These are phyloP conservation scores for Cantharis nigra DNA, from an alignment of 2,888 invertebrate genomes.

Conservation along the genomic window DNA sequence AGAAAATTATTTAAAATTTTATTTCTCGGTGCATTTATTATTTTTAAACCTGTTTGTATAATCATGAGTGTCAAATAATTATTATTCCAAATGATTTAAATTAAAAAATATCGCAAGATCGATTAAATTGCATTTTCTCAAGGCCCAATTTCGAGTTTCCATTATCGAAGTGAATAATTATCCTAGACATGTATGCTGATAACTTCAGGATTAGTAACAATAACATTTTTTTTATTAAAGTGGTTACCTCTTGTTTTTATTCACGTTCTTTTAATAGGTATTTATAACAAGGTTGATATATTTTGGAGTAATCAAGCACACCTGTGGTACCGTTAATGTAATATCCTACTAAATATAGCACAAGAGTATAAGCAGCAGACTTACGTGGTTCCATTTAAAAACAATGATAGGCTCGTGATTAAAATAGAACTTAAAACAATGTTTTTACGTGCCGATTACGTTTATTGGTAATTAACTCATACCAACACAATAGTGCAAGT, in stretches of 20 bases:
- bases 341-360: conserved; percentile 13
- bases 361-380: background rate
- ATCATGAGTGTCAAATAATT: background rate
- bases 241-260: background rate
- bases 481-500: conserved; percentile 24
- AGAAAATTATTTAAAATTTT: background rate
- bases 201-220: background rate
- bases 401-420: background rate
- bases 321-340: background rate
- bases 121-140: background rate
- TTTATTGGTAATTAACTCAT: background rate
- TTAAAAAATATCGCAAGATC: background rate
- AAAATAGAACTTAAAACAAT: background rate
- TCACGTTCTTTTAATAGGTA: background rate
- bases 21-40: background rate
- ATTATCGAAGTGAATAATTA: background rate
- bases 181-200: background rate
- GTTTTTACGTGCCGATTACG: background rate
- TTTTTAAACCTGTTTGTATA: background rate
- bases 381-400: conserved; percentile 16
- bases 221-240: background rate
- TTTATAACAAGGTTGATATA: background rate
- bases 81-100: background rate
- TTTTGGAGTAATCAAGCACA: background rate
- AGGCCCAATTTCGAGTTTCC: background rate